Conservation (phyloP, 2,888 invertebrate species). For the Synergus japonicus region DNA sequence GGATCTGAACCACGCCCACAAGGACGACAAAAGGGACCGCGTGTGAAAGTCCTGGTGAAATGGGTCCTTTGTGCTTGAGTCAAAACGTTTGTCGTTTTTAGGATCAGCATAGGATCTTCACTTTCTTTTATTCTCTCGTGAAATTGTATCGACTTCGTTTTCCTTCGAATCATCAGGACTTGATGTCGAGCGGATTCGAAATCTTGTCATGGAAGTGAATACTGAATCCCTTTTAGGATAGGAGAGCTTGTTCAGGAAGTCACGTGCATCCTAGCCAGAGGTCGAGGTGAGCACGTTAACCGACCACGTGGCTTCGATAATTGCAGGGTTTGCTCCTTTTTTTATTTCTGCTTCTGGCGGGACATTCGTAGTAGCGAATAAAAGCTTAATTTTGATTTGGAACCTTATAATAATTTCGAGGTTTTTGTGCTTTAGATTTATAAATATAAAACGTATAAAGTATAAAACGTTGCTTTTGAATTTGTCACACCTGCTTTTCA, state of each 20-base stretch:
- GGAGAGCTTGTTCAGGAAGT: slow-evolving; percentile 18
- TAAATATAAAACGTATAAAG: no score
- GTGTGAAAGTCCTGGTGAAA: slow-evolving; percentile 66
- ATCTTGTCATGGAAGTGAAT: background rate
- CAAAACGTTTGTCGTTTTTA: slow-evolving; percentile 61
- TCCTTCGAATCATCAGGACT: slow-evolving; percentile 18
- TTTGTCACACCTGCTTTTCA: background rate
- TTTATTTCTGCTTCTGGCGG: slow-evolving; percentile 13
- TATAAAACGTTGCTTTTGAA: background rate
- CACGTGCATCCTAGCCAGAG: slow-evolving; percentile 29
- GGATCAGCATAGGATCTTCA: slow-evolving; percentile 42
- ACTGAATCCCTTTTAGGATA: background rate
- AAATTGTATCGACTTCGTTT: slow-evolving; percentile 43
- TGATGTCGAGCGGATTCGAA: slow-evolving; percentile 22
- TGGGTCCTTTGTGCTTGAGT: slow-evolving; percentile 62
- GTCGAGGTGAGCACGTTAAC: slow-evolving; percentile 25
- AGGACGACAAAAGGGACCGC: slow-evolving; percentile 60
- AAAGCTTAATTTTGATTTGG: slow-evolving; percentile 5
- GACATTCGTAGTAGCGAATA: slow-evolving; percentile 29
- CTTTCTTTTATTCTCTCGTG: slow-evolving; percentile 36
- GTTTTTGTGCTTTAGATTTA: background rate
- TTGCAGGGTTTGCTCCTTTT: slow-evolving; percentile 12
- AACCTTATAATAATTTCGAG: slow-evolving; percentile 10
- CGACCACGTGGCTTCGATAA: slow-evolving; percentile 16
- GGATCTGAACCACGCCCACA: slow-evolving; percentile 62